Evolutionary conservation across 2,888 invertebrate species (phyloP).

Genomic region (Gastrophysa polygoni): DNA sequence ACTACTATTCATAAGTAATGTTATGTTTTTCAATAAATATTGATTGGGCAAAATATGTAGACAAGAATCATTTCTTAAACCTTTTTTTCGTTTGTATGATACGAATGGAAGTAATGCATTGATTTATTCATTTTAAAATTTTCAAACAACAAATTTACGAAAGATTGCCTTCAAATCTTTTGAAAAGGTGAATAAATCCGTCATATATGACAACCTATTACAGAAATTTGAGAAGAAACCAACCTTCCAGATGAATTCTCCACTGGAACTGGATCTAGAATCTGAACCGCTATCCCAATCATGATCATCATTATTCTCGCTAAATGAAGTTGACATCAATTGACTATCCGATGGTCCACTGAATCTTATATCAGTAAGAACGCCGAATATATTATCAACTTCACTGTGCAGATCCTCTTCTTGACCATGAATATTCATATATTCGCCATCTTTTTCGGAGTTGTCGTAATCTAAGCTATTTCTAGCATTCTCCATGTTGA

Average conservation of each 20-base stretch:
- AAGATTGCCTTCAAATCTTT: too few species aligned
- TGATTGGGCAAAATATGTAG: too few species aligned
- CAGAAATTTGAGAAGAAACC: slow-evolving; percentile 37
- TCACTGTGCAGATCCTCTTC: slow-evolving; percentile 34
- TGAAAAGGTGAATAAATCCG: too few species aligned
- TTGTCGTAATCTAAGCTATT: slow-evolving; percentile 36
- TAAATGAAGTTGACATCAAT: slow-evolving; percentile 60
- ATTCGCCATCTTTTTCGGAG: slow-evolving; percentile 58
- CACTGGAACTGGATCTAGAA: slow-evolving; percentile 74
- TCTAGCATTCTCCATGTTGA: slow-evolving; percentile 44
- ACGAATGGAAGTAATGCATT: too few species aligned
- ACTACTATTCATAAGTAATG: too few species aligned
- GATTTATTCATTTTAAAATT: too few species aligned
- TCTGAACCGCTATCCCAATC: slow-evolving; percentile 77
- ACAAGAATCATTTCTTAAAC: too few species aligned
- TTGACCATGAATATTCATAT: slow-evolving; percentile 44
- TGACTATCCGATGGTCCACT: slow-evolving; percentile 55
- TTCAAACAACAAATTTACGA: too few species aligned
- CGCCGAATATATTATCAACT: slow-evolving; percentile 49
- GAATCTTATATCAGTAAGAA: slow-evolving; percentile 57
- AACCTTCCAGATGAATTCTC: slow-evolving; percentile 83
- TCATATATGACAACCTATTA: too few species aligned
- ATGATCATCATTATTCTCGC: slow-evolving; percentile 61
- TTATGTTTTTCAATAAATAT: too few species aligned
- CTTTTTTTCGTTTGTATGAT: too few species aligned